Conservation (phyloP, 2,888 invertebrate genomes). For the Octodonta nipae region DNA sequence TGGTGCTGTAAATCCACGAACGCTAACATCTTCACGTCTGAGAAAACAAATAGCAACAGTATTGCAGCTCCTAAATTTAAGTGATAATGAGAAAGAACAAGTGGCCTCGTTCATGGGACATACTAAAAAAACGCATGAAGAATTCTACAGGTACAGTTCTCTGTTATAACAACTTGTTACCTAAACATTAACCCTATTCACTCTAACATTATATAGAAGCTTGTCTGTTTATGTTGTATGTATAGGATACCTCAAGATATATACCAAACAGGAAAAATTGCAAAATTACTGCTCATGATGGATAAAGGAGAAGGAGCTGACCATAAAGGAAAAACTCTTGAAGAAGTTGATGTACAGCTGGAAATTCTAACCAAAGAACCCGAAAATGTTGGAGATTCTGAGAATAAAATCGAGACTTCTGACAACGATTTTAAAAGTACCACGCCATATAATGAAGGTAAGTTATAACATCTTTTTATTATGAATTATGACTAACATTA, state of each 20-base stretch:
- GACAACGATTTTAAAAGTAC: no score
- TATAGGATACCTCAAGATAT: slow-evolving; percentile 16
- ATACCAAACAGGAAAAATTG: slow-evolving; percentile 15
- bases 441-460: no score
- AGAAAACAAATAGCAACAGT: slow-evolving; percentile 16
- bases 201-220: no score
- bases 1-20: slow-evolving; percentile 14
- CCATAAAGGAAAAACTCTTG: slow-evolving; percentile 14
- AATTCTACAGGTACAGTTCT: slow-evolving; percentile 7
- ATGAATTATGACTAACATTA: no score
- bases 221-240: no score
- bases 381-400: no score
- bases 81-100: slow-evolving; percentile 8
- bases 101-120: slow-evolving; percentile 8
- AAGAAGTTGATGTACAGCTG: slow-evolving; percentile 11
- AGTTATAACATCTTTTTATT: no score
- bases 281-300: slow-evolving; percentile 15
- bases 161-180: no score
- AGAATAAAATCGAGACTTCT: no score
- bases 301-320: slow-evolving; percentile 12
- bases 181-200: no score
- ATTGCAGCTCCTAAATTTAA: slow-evolving; percentile 7
- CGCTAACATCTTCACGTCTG: slow-evolving; percentile 15
- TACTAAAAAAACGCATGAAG: slow-evolving; percentile 8
- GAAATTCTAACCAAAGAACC: no score